phyloP scores from a whole-genome alignment of 2,113 vertebrate species.

The Arizona elegans region DNA sequence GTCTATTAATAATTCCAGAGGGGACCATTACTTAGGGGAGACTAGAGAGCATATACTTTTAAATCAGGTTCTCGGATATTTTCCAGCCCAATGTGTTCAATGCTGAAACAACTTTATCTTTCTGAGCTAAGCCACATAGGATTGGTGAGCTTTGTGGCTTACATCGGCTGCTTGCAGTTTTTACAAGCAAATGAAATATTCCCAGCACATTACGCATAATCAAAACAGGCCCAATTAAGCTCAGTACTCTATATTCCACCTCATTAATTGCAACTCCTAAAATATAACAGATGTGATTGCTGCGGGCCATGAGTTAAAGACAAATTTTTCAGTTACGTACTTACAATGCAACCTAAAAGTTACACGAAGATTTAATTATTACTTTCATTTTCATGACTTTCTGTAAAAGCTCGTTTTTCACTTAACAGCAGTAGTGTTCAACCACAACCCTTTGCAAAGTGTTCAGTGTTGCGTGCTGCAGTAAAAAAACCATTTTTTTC shows the following conservation, averaged over 20 bases:
- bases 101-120: slow-evolving; percentile 46
- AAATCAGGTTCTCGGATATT: slow-evolving; percentile 56
- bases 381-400: slow-evolving; percentile 71
- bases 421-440: slow-evolving; percentile 62
- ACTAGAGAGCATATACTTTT: slow-evolving; percentile 37
- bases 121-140: slow-evolving; percentile 60
- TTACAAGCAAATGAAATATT: slow-evolving; percentile 77
- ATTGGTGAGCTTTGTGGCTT: slow-evolving; percentile 68
- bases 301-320: slow-evolving; percentile 76
- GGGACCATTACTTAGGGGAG: slow-evolving; percentile 53
- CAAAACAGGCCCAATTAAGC: slow-evolving; percentile 84
- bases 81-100: slow-evolving; percentile 59
- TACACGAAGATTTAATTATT: slow-evolving; percentile 77
- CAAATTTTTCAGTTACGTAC: slow-evolving; percentile 73
- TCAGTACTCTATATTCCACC: slow-evolving; percentile 78
- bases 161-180: slow-evolving; percentile 70
- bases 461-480: slow-evolving; percentile 40
- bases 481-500: slow-evolving; percentile 31
- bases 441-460: slow-evolving; percentile 46
- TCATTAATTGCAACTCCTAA: slow-evolving; percentile 82
- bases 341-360: slow-evolving; percentile 75
- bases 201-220: slow-evolving; percentile 79
- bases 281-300: slow-evolving; percentile 83
- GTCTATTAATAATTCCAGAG: slow-evolving; percentile 43
- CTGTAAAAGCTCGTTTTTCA: slow-evolving; percentile 70